phyloP scores from a whole-genome alignment of 2,797 vertebrate genomes.

The Catostomus latipinnis region DNA sequence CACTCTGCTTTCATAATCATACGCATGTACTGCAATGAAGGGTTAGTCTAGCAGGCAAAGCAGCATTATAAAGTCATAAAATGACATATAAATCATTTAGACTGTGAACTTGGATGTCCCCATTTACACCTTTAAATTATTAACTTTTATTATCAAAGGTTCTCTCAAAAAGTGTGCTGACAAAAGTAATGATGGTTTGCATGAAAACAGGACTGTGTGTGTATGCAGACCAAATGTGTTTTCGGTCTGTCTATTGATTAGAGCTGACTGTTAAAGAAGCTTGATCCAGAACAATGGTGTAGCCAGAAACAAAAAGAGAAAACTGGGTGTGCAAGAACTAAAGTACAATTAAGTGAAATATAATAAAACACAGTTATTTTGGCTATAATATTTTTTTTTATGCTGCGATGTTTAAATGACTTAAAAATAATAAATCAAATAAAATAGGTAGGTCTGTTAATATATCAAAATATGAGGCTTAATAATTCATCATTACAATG shows the following conservation, averaged over 20 bases:
- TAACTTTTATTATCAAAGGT: constrained; percentile 77
- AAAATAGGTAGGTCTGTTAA: too few relatives aligned
- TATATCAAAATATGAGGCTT: too few relatives aligned
- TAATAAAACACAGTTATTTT: too few relatives aligned
- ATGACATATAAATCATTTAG: constrained; percentile 78
- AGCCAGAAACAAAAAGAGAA: too few relatives aligned
- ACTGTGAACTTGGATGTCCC: constrained; percentile 63
- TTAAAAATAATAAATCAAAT: too few relatives aligned
- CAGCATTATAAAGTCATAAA: constrained; percentile 71
- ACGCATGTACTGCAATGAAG: neutral
- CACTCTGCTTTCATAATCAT: constrained; percentile 8
- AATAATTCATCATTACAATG: too few relatives aligned
- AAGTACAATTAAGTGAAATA: too few relatives aligned
- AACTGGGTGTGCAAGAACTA: too few relatives aligned
- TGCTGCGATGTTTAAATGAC: too few relatives aligned
- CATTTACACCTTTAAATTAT: constrained; percentile 72
- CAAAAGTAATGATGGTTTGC: constrained; percentile 43
- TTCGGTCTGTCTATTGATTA: constrained; percentile 37
- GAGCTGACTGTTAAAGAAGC: constrained; percentile 24
- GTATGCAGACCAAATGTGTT: constrained; percentile 2
- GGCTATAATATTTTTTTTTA: too few relatives aligned
- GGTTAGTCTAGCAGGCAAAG: constrained; percentile 53
- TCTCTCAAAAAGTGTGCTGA: constrained; percentile 63
- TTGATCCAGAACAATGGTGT: constrained; percentile 3
- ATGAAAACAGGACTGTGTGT: constrained; percentile 16